Conservation (phyloP, 2,113 vertebrate species). For the Crypturellus undulatus region DNA sequence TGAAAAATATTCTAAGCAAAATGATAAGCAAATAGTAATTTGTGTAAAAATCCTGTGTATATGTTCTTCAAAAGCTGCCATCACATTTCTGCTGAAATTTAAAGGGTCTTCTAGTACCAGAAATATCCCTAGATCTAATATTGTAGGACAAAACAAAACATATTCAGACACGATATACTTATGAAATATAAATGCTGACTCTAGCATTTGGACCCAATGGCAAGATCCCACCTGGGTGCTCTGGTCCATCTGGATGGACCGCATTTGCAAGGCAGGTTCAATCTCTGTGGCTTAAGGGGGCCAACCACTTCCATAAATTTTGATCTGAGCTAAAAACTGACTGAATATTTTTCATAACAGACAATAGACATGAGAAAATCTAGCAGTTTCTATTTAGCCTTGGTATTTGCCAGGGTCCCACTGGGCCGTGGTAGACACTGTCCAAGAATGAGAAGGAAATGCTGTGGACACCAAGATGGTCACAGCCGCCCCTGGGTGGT, state of each 20-base stretch:
- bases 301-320: background rate
- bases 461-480: no score
- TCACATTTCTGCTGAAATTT: background rate
- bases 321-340: background rate
- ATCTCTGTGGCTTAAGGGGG: background rate
- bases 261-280: background rate
- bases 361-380: no score
- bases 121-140: background rate
- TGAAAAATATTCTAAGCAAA: conserved; percentile 9
- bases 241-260: background rate
- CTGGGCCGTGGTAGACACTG: no score
- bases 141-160: background rate
- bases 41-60: background rate
- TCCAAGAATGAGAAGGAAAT: no score
- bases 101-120: background rate
- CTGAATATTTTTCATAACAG: background rate
- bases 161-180: background rate
- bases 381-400: no score
- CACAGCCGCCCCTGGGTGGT: no score
- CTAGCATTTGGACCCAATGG: background rate
- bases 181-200: background rate
- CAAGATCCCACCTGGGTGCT: rapidly evolving
- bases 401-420: no score
- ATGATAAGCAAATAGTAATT: background rate
- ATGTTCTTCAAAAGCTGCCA: background rate